Conservation (phyloP, 2,888 invertebrate genomes). For the Drosophila eohydei region DNA sequence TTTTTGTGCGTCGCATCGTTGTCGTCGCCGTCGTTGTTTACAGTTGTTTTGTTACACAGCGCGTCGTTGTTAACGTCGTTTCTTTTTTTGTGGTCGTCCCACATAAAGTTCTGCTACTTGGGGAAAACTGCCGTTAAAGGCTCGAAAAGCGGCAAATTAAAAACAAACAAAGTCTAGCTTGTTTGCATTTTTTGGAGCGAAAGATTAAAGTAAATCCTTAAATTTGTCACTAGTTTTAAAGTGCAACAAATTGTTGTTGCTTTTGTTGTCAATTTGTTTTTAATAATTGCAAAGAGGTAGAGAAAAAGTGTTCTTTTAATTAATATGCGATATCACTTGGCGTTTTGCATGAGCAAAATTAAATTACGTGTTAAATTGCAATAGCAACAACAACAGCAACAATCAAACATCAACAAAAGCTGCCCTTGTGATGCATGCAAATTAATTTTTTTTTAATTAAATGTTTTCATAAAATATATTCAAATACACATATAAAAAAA, state of each 20-base stretch:
- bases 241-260: constrained; percentile 28
- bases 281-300: constrained; percentile 2
- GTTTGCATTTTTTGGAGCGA: constrained; percentile 54
- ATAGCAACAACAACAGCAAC: constrained; percentile 42
- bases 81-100: constrained; percentile 41
- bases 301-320: constrained; percentile 43
- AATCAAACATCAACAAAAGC: constrained; percentile 15
- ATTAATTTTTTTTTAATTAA: constrained; percentile 24
- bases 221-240: constrained; percentile 27
- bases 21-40: constrained; percentile 55
- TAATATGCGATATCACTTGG: constrained; percentile 26
- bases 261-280: constrained; percentile 16
- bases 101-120: constrained; percentile 26
- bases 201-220: constrained; percentile 42
- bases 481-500: constrained; percentile 16
- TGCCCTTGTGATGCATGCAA: constrained; percentile 55
- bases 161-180: constrained; percentile 67
- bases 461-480: neutral
- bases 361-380: constrained; percentile 69
- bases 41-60: constrained; percentile 50
- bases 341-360: constrained; percentile 46
- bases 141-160: constrained; percentile 63
- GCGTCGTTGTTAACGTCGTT: constrained; percentile 42
- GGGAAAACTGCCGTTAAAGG: constrained; percentile 43
- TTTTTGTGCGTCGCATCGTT: constrained; percentile 49